These are phyloP conservation scores for Molorchus minor DNA, from an alignment of 2,888 invertebrate genomes.

Conservation along the genomic window DNA sequence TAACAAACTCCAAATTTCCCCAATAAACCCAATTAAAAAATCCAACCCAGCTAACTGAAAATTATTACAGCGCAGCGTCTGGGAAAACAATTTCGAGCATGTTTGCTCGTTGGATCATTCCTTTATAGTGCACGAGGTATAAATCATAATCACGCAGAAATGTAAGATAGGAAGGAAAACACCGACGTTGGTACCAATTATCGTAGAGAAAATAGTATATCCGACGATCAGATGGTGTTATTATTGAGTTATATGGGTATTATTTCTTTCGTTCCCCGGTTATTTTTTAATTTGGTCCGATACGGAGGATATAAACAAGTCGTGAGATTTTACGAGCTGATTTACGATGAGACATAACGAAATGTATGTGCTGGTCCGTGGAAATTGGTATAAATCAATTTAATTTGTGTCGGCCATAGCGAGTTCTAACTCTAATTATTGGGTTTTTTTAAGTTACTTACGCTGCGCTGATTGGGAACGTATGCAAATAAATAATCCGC, in stretches of 20 bases:
- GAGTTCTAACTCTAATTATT: not conserved
- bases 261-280: conserved; percentile 42
- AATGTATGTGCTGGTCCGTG: conserved; percentile 36
- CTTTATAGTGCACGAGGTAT: conserved; percentile 26
- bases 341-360: conserved; percentile 39
- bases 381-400: conserved; percentile 42
- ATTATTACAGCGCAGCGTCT: conserved; percentile 30
- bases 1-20: not conserved
- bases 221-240: conserved; percentile 43
- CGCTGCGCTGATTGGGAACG: not conserved
- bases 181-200: conserved; percentile 41
- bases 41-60: conserved; percentile 32
- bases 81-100: conserved; percentile 35
- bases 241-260: conserved; percentile 48
- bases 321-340: conserved; percentile 40
- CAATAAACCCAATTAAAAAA: conserved; percentile 27
- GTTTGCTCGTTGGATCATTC: conserved; percentile 20
- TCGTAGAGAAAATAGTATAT: conserved; percentile 39
- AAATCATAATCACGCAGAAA: conserved; percentile 41
- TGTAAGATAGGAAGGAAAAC: conserved; percentile 38
- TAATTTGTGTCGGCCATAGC: conserved; percentile 28
- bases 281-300: conserved; percentile 41
- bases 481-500: too few species aligned
- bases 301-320: conserved; percentile 36
- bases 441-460: not conserved